These are phyloP conservation scores for Antennarius striatus DNA, from an alignment of 2,113 vertebrate species.

Conservation along the genomic window DNA sequence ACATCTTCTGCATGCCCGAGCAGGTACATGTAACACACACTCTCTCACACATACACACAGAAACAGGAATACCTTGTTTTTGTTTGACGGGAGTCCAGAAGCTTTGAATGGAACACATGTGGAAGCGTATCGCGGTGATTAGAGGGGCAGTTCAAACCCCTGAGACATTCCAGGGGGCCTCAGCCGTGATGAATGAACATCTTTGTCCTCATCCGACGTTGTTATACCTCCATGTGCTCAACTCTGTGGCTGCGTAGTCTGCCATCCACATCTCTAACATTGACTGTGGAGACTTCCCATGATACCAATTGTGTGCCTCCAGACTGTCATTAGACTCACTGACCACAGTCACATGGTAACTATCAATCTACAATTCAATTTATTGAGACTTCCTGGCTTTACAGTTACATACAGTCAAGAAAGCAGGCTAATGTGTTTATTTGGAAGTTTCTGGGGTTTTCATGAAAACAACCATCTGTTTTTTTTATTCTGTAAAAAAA, in stretches of 20 bases:
- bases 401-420: no score
- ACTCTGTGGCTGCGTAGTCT: conserved; percentile 21
- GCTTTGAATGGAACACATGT: conserved; percentile 25
- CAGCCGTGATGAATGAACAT: conserved; percentile 47
- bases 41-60: no score
- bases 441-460: conserved; percentile 1
- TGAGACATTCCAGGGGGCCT: conserved; percentile 65
- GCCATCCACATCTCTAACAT: neutral
- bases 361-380: conserved; percentile 5
- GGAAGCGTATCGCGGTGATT: conserved; percentile 41
- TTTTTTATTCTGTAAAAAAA: neutral
- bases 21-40: conserved; percentile 78
- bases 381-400: no score
- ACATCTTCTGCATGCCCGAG: conserved; percentile 89
- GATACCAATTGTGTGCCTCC: conserved; percentile 19
- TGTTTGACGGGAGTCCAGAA: no score
- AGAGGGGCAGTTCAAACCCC: conserved; percentile 42
- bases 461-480: neutral
- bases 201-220: conserved; percentile 60
- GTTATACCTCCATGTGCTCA: conserved; percentile 47
- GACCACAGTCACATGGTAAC: conserved; percentile 21
- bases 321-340: conserved; percentile 10
- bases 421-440: no score
- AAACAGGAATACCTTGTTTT: no score
- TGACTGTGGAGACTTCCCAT: conserved; percentile 18